Evolutionary conservation across 2,797 vertebrate genomes (phyloP).

Genomic region (Muraenolepis orangiensis): DNA sequence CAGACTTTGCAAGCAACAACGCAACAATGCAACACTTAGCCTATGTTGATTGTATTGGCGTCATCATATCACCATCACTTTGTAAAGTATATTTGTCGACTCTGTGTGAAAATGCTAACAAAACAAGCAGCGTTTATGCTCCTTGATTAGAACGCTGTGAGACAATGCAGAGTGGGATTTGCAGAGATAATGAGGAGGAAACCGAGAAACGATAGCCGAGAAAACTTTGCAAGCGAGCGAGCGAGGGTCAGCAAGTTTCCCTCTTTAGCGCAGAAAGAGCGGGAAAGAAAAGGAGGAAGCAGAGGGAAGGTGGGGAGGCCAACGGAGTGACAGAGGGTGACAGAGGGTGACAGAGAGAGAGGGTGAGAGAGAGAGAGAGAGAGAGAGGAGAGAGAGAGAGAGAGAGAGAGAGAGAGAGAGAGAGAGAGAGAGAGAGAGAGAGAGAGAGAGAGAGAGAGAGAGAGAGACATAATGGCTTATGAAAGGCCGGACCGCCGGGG

Average conservation of each 20-base stretch:
- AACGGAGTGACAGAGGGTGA: too few relatives aligned
- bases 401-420: too few relatives aligned
- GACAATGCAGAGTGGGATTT: not conserved
- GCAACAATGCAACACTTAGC: conserved; percentile 28
- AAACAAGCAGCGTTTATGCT: not conserved
- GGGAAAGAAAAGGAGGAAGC: not conserved
- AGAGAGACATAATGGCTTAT: conserved; percentile 16
- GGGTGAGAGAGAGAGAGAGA: not conserved
- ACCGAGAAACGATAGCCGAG: not conserved
- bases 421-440: not conserved
- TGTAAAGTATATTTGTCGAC: conserved; percentile 26
- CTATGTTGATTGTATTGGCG: conserved; percentile 30
- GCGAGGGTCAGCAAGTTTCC: not conserved
- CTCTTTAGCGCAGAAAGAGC: not conserved
- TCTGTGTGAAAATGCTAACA: not conserved
- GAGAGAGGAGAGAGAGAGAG: not conserved
- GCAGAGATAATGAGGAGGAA: not conserved
- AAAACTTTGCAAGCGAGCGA: not conserved
- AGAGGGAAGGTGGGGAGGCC: not conserved
- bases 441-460: not conserved
- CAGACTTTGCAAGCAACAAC: too few relatives aligned
- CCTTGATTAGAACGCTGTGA: not conserved
- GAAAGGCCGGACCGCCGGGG: conserved; percentile 7
- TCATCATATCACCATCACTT: conserved; percentile 1
- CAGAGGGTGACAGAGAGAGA: conserved; percentile 6